Evolutionary conservation across 2,113 vertebrate genomes (phyloP).

Genomic region (Campylomormyrus numenius): DNA sequence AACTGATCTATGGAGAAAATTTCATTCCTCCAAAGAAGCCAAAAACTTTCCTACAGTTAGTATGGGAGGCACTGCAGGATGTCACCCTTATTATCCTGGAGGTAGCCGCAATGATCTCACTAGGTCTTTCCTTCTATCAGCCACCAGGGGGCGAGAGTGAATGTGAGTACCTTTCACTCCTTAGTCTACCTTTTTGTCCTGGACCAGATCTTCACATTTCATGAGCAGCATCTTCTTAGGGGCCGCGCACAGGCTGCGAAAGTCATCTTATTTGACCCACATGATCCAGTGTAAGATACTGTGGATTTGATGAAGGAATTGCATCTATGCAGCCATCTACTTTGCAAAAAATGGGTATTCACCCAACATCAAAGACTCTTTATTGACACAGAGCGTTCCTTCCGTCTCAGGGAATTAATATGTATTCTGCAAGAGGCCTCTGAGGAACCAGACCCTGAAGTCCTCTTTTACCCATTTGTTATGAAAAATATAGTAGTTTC

Average conservation of each 20-base stretch:
- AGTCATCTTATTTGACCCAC: not conserved
- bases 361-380: not conserved
- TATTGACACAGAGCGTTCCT: not conserved
- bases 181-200: not conserved
- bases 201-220: not conserved
- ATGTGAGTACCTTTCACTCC: slow-evolving; percentile 45
- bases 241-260: not conserved
- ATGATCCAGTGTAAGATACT: not conserved
- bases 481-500: not conserved
- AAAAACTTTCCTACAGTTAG: slow-evolving; percentile 80
- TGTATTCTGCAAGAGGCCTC: not conserved
- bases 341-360: not conserved
- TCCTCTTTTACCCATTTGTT: too few species aligned
- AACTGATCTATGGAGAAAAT: slow-evolving; percentile 75
- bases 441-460: not conserved
- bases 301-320: not conserved
- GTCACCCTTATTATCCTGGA: slow-evolving; percentile 79
- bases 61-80: slow-evolving; percentile 77
- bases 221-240: not conserved
- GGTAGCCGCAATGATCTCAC: slow-evolving; percentile 75
- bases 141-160: slow-evolving; percentile 69
- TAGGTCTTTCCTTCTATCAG: slow-evolving; percentile 76
- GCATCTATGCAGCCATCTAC: not conserved
- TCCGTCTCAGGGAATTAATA: not conserved
- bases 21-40: slow-evolving; percentile 85